phyloP scores from a whole-genome alignment of 1,140 invertebrate species.

The Campoletis sonorensis region DNA sequence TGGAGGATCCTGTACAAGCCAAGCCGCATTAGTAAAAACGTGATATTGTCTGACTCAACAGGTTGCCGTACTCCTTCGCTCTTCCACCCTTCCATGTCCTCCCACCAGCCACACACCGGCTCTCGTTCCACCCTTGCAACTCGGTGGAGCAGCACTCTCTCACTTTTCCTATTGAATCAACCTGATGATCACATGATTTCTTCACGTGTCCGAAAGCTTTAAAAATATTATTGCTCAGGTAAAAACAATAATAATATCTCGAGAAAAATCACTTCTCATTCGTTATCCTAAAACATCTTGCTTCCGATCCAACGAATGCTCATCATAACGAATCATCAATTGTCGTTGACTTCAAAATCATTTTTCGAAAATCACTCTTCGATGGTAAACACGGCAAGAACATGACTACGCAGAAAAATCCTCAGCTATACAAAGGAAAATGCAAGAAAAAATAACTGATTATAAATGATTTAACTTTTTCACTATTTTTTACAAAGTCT shows the following conservation, averaged over 20 bases:
- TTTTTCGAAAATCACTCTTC: too few species aligned
- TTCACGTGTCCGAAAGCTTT: slow-evolving; percentile 45
- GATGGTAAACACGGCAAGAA: too few species aligned
- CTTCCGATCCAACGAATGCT: not conserved
- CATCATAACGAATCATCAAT: not conserved
- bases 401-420: too few species aligned
- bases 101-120: slow-evolving; percentile 43
- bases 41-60: slow-evolving; percentile 72
- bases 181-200: slow-evolving; percentile 66
- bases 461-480: too few species aligned
- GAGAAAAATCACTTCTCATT: slow-evolving; percentile 17
- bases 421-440: too few species aligned
- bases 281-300: not conserved
- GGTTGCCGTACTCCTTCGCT: slow-evolving; percentile 62
- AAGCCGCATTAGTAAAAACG: slow-evolving; percentile 70
- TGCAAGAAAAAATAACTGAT: too few species aligned
- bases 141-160: not conserved
- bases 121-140: not conserved
- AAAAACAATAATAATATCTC: slow-evolving; percentile 1
- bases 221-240: not conserved
- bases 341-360: not conserved
- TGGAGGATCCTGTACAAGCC: slow-evolving; percentile 36
- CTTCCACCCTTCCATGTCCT: slow-evolving; percentile 50
- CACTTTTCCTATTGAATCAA: slow-evolving; percentile 60
- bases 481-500: too few species aligned